These are phyloP conservation scores for Arremon brunneinucha DNA, from an alignment of 2,797 vertebrate species.

Conservation along the genomic window DNA sequence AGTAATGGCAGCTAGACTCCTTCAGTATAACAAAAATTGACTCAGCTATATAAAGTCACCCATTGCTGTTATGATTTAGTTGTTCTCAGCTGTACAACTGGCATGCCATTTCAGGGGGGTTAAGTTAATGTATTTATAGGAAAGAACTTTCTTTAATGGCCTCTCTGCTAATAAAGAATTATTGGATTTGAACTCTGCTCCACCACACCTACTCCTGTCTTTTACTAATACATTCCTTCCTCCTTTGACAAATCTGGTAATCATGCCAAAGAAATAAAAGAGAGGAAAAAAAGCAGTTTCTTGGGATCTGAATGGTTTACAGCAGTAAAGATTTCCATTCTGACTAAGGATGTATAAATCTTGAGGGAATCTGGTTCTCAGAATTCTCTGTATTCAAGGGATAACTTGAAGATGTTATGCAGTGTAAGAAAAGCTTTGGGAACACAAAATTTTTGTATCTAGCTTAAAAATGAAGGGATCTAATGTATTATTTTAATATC, in stretches of 20 bases:
- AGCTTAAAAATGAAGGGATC: not conserved
- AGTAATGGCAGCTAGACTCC: not conserved
- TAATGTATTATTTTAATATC: not conserved
- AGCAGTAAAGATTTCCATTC: not conserved
- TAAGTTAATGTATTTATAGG: not conserved
- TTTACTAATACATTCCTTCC: constrained; percentile 18
- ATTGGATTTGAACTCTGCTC: not conserved
- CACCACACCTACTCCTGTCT: not conserved
- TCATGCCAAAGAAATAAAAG: not conserved
- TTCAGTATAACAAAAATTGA: not conserved
- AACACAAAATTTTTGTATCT: not conserved
- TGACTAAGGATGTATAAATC: not conserved
- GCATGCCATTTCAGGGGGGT: not conserved
- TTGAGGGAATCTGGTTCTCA: not conserved
- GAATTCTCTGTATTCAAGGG: not conserved
- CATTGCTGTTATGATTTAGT: not conserved
- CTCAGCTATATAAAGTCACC: not conserved
- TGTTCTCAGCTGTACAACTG: not conserved
- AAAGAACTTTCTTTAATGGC: not conserved
- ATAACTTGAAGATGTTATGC: not conserved
- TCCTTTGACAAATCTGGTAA: not conserved
- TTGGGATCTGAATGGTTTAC: not conserved
- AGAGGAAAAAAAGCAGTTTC: not conserved
- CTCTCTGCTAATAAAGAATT: not conserved
- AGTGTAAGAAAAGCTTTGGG: not conserved